Conservation (phyloP, 2,113 vertebrate genomes). For the Solea solea region DNA sequence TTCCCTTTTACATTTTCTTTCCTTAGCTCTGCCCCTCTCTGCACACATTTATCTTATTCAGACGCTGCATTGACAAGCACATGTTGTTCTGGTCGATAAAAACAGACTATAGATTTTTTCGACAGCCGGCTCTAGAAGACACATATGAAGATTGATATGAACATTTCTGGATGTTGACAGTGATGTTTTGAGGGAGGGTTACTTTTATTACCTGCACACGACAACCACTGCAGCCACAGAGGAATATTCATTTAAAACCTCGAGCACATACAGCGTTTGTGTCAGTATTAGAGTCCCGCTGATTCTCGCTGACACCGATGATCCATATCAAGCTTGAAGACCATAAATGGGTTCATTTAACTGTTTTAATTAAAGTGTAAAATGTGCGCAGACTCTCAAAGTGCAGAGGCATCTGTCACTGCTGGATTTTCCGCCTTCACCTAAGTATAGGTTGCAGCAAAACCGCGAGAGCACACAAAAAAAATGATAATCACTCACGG, state of each 20-base stretch:
- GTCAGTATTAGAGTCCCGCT: conserved; percentile 18
- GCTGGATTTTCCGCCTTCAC: conserved; percentile 33
- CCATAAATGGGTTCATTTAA: conserved; percentile 35
- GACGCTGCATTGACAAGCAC: conserved; percentile 44
- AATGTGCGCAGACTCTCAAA: too few relatives aligned
- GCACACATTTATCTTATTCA: conserved; percentile 63
- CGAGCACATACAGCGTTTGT: conserved; percentile 18
- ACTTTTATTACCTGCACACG: conserved; percentile 40
- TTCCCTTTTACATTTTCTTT: too few relatives aligned
- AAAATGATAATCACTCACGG: conserved; percentile 14
- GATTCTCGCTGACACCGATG: too few relatives aligned
- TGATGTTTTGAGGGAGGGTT: conserved; percentile 53
- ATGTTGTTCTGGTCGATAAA: conserved; percentile 65
- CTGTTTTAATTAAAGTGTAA: too few relatives aligned
- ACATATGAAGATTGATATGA: conserved; percentile 68
- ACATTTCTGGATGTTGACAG: conserved; percentile 45
- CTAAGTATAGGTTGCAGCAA: not conserved
- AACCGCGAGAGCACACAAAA: too few relatives aligned
- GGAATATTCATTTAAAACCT: conserved; percentile 21
- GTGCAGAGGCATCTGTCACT: not conserved
- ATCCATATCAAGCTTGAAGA: conserved; percentile 1
- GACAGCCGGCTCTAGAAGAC: conserved; percentile 20
- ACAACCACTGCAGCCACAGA: conserved; percentile 4
- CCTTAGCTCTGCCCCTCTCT: not conserved
- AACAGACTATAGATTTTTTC: conserved; percentile 64